Conservation (phyloP, 2,888 invertebrate species). For the Drosophila quinaria region DNA sequence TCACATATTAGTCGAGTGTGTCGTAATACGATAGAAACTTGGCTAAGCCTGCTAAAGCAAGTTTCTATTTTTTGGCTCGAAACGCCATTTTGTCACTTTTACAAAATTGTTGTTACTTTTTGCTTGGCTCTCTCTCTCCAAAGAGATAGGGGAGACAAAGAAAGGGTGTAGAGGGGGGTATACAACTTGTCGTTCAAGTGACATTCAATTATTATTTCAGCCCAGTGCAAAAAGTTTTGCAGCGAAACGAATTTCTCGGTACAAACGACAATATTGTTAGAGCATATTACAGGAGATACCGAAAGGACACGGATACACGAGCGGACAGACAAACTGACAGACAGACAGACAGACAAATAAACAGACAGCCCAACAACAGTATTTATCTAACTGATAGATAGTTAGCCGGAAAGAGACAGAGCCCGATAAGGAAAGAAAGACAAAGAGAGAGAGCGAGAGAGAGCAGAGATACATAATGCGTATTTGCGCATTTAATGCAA, state of each 20-base stretch:
- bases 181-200: conserved; percentile 79
- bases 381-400: conserved; percentile 32
- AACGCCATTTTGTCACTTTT: conserved; percentile 77
- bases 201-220: conserved; percentile 82
- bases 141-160: not conserved
- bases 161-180: conserved; percentile 2
- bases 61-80: conserved; percentile 69
- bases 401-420: conserved; percentile 23
- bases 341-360: conserved; percentile 8
- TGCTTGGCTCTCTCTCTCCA: conserved; percentile 1
- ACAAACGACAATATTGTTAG: conserved; percentile 77
- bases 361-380: conserved; percentile 23
- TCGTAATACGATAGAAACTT: conserved; percentile 45
- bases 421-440: not conserved
- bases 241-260: conserved; percentile 36
- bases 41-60: conserved; percentile 69
- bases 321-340: conserved; percentile 28
- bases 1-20: conserved; percentile 31
- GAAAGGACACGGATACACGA: conserved; percentile 36
- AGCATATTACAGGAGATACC: conserved; percentile 62
- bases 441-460: not conserved
- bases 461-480: conserved; percentile 48
- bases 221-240: conserved; percentile 69
- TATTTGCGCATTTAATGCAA: conserved; percentile 80
- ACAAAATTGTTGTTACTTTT: conserved; percentile 77